These are phyloP conservation scores for Nasonia vitripennis DNA, from an alignment of 1,140 invertebrate species.

Conservation along the genomic window DNA sequence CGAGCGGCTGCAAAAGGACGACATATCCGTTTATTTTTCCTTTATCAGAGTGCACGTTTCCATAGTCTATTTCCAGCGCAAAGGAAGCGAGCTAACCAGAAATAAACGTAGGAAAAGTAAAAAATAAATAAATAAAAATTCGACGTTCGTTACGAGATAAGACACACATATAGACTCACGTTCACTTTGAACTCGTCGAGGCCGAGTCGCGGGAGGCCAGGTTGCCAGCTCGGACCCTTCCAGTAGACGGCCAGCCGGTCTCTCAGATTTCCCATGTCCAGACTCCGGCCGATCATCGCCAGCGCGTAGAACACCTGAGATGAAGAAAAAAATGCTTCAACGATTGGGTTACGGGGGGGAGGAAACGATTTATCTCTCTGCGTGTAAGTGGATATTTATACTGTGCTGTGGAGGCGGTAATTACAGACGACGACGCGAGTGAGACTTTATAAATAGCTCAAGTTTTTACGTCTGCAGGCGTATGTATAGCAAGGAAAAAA, in stretches of 20 bases:
- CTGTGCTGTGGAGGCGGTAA: background rate
- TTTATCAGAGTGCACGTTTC: no score
- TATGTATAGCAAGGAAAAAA: no score
- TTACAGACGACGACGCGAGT: background rate
- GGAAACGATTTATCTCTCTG: background rate
- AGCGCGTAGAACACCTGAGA: conserved; percentile 84
- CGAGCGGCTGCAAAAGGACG: no score
- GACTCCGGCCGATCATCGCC: conserved; percentile 79
- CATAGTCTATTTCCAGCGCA: background rate
- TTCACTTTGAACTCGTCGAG: conserved; percentile 85
- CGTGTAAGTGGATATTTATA: background rate
- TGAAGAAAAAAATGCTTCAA: no score
- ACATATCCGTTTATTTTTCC: no score
- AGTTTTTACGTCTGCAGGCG: background rate
- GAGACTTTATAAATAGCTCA: background rate
- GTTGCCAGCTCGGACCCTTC: conserved; percentile 92
- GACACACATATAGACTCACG: conserved; percentile 75
- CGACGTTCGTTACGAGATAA: background rate
- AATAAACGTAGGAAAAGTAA: background rate
- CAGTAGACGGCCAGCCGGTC: conserved; percentile 84
- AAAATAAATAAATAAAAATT: background rate
- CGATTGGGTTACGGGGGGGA: background rate
- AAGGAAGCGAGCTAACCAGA: background rate
- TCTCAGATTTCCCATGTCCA: conserved; percentile 75
- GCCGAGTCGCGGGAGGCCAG: conserved; percentile 88